phyloP scores from a whole-genome alignment of 2,797 vertebrate species.

The Periparus ater region DNA sequence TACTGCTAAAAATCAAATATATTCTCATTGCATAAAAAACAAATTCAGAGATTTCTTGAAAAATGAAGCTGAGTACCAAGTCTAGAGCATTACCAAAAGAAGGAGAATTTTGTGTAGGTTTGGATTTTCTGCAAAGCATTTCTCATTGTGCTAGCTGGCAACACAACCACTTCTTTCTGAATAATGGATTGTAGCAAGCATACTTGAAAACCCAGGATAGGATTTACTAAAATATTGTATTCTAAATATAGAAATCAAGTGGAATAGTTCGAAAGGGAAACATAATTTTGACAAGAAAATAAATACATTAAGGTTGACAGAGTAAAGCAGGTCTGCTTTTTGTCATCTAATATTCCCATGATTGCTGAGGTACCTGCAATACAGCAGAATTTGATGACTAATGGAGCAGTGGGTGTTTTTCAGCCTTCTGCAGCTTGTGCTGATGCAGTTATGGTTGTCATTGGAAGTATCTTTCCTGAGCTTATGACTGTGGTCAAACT shows the following conservation, averaged over 20 bases:
- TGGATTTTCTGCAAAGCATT: not conserved
- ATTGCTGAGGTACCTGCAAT: not conserved
- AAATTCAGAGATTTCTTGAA: not conserved
- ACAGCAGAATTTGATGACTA: conserved; percentile 24
- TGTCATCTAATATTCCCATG: not conserved
- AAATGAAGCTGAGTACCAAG: not conserved
- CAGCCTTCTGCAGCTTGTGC: not conserved
- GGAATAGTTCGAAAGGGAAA: not conserved
- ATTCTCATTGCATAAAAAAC: not conserved
- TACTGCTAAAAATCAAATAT: not conserved
- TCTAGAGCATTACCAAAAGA: not conserved
- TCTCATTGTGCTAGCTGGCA: not conserved
- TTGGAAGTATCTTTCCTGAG: not conserved
- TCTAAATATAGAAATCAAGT: conserved; percentile 17
- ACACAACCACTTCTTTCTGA: not conserved
- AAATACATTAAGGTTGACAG: conserved; percentile 20
- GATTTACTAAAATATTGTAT: conserved; percentile 5
- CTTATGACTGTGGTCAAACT: not conserved
- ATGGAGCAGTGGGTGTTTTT: not conserved
- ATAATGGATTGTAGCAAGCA: not conserved
- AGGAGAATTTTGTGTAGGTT: not conserved
- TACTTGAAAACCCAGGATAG: not conserved
- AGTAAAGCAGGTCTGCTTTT: conserved; percentile 16
- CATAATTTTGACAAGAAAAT: conserved; percentile 44
- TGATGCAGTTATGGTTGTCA: not conserved